Conservation (phyloP, 2,888 invertebrate genomes). For the Agriopis leucophaearia region DNA sequence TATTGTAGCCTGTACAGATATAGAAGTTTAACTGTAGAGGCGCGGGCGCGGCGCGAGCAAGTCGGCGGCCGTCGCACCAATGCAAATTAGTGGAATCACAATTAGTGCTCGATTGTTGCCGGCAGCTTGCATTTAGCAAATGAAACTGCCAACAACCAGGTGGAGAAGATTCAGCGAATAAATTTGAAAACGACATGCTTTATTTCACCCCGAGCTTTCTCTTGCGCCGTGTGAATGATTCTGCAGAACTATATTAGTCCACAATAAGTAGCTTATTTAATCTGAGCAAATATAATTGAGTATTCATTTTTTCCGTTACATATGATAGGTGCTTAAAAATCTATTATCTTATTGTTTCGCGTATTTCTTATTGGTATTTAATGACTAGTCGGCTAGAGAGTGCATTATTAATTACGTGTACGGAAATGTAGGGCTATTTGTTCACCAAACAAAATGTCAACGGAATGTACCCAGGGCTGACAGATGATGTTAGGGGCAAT, state of each 20-base stretch:
- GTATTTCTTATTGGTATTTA: not conserved
- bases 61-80: conserved; percentile 63
- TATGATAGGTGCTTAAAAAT: not conserved
- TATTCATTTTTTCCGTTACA: not conserved
- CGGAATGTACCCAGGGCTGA: conserved; percentile 74
- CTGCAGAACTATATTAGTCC: conserved; percentile 11
- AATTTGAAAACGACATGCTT: conserved; percentile 65
- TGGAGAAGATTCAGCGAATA: conserved; percentile 69
- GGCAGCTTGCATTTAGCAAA: conserved; percentile 74
- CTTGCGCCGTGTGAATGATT: conserved; percentile 46
- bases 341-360: not conserved
- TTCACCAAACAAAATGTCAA: conserved; percentile 76
- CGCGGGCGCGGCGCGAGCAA: conserved; percentile 55
- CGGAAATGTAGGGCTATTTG: conserved; percentile 73
- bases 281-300: conserved; percentile 1
- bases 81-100: conserved; percentile 82
- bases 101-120: conserved; percentile 78
- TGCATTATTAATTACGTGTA: conserved; percentile 35
- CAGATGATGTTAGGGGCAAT: conserved; percentile 82
- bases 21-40: conserved; percentile 54
- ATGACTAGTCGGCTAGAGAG: conserved; percentile 20
- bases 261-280: conserved; percentile 9
- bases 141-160: conserved; percentile 73
- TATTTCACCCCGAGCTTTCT: conserved; percentile 55
- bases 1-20: conserved; percentile 24